Percentiles rank a stretch among this genome's conserved stretches.
phyloP scores from a whole-genome alignment of 2,113 vertebrate genomes.

The Microtus montanus region DNA sequence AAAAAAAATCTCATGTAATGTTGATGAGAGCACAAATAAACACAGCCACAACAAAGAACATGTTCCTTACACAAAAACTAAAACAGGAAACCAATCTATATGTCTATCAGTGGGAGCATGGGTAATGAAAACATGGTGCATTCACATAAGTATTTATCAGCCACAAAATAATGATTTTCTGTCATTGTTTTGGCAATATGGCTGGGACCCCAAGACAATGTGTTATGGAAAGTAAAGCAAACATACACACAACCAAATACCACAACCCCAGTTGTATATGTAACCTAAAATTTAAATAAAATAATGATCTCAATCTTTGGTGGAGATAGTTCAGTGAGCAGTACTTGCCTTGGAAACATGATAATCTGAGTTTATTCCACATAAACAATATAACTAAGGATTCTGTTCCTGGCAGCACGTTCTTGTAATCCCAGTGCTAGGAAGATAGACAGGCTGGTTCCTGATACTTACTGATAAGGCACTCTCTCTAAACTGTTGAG shows the following conservation, averaged over 20 bases:
- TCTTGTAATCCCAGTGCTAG: no score
- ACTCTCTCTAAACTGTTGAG: neutral
- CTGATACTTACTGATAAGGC: neutral
- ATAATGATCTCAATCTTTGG: neutral
- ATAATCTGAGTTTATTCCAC: neutral
- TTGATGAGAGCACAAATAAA: neutral
- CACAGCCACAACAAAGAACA: no score
- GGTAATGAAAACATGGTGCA: neutral
- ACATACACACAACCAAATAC: neutral
- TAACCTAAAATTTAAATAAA: neutral
- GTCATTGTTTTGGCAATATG: neutral
- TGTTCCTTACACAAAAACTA: neutral
- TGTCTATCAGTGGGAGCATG: neutral
- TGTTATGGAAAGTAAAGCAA: neutral
- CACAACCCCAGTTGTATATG: neutral
- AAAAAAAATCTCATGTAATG: no score
- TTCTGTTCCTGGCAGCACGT: neutral
- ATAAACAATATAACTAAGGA: neutral
- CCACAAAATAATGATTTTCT: neutral
- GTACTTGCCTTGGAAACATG: neutral
- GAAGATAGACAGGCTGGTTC: neutral
- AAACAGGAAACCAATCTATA: neutral
- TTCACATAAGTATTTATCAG: neutral
- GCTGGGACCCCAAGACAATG: neutral
- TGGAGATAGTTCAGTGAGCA: neutral